Conservation (phyloP, 2,888 invertebrate species). For the Arge pagana region DNA sequence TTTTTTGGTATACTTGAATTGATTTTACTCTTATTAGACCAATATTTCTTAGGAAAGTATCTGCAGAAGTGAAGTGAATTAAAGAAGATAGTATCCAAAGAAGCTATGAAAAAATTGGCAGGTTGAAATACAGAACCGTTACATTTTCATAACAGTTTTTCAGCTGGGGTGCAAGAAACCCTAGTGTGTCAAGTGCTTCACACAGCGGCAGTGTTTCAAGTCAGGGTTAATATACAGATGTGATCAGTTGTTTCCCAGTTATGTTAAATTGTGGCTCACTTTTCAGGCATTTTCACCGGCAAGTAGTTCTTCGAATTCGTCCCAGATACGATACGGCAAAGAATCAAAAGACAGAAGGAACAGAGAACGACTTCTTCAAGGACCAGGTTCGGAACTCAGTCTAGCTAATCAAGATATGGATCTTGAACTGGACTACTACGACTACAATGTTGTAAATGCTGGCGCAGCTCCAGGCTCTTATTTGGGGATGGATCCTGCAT, state of each 20-base stretch:
- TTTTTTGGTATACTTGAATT: too few species aligned
- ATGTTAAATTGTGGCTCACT: background rate
- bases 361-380: conserved; percentile 68
- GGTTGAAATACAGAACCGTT: too few species aligned
- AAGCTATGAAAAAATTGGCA: too few species aligned
- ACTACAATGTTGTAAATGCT: conserved; percentile 82
- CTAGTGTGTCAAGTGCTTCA: too few species aligned
- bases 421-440: conserved; percentile 85
- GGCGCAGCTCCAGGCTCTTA: conserved; percentile 86
- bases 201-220: background rate
- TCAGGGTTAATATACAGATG: background rate
- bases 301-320: conserved; percentile 46
- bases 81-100: background rate
- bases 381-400: conserved; percentile 78
- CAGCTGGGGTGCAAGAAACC: too few species aligned
- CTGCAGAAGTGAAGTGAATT: too few species aligned
- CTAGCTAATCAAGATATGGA: conserved; percentile 74
- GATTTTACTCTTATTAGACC: too few species aligned
- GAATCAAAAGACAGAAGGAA: conserved; percentile 81
- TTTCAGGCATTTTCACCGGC: conserved; percentile 47
- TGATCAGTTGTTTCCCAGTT: background rate
- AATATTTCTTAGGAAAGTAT: too few species aligned
- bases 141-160: too few species aligned
- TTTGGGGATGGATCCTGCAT: conserved; percentile 87
- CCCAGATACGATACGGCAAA: conserved; percentile 47